A percentile compares a stretch with the other conserved stretches of the same genome.
Evolutionary conservation across 2,888 invertebrate genomes (phyloP).

Genomic region (Scaptomyza cyrtandrae): DNA sequence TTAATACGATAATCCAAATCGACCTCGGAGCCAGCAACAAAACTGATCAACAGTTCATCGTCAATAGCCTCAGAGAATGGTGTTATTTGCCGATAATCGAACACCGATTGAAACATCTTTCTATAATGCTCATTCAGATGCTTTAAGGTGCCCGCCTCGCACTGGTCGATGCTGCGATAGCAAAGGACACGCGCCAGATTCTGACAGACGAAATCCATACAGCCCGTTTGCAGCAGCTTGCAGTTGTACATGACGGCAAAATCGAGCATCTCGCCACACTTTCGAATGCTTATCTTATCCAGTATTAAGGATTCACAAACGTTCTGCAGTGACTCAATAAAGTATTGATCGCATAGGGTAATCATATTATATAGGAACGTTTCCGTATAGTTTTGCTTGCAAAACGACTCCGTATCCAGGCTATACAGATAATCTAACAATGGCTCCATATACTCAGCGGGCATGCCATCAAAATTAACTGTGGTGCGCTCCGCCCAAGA

Average conservation of each 20-base stretch:
- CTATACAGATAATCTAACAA: conserved; percentile 92
- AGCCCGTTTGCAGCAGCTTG: conserved; percentile 88
- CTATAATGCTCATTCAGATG: conserved; percentile 89
- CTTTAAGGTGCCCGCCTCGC: conserved; percentile 87
- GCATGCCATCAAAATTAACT: conserved; percentile 80
- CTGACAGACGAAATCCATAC: conserved; percentile 91
- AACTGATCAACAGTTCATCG: conserved; percentile 86
- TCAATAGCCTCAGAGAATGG: conserved; percentile 88
- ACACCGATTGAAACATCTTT: conserved; percentile 86
- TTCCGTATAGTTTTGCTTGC: conserved; percentile 88
- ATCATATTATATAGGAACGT: conserved; percentile 89
- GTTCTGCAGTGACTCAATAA: conserved; percentile 89
- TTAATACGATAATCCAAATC: conserved; percentile 86
- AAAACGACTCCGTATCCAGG: conserved; percentile 87
- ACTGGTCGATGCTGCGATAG: conserved; percentile 87
- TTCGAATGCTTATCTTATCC: conserved; percentile 89
- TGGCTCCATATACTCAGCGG: conserved; percentile 86
- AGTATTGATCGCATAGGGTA: conserved; percentile 92
- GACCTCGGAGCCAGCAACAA: conserved; percentile 85
- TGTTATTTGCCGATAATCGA: conserved; percentile 88
- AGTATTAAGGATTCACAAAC: conserved; percentile 89
- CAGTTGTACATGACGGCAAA: conserved; percentile 92
- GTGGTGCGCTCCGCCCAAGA: conserved; percentile 87
- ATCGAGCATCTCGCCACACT: conserved; percentile 90
- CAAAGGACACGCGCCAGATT: conserved; percentile 91